These are phyloP conservation scores for Automeris io DNA, from an alignment of 2,888 invertebrate genomes.

Conservation along the genomic window DNA sequence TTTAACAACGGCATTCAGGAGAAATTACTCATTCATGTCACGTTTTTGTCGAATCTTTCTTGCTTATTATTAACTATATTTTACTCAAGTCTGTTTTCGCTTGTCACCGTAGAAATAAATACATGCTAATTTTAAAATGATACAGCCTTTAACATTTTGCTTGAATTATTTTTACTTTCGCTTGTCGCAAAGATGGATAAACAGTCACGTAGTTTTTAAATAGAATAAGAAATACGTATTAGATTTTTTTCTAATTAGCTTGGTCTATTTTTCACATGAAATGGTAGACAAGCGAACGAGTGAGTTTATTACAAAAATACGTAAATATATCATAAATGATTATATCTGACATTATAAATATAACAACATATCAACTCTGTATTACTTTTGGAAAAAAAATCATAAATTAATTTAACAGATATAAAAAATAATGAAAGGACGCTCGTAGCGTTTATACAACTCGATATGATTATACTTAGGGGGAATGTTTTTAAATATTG, in stretches of 20 bases:
- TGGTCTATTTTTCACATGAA: too few species aligned
- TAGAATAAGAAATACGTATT: too few species aligned
- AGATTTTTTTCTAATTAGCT: too few species aligned
- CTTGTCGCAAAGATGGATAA: too few species aligned
- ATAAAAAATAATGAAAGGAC: conserved; percentile 68
- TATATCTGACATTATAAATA: too few species aligned
- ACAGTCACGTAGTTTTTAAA: too few species aligned
- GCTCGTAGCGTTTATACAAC: conserved; percentile 63
- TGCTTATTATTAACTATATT: conserved; percentile 44
- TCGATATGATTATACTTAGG: conserved; percentile 73
- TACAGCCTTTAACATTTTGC: neutral
- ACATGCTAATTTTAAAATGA: neutral
- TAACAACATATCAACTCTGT: too few species aligned
- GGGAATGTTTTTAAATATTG: conserved; percentile 73
- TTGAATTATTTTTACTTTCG: too few species aligned
- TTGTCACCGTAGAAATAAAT: neutral
- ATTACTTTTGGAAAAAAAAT: too few species aligned
- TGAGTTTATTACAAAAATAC: too few species aligned
- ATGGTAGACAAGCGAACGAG: too few species aligned
- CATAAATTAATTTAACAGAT: conserved; percentile 66
- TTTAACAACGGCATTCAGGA: conserved; percentile 61
- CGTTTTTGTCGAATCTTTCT: conserved; percentile 44
- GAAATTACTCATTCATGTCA: conserved; percentile 63
- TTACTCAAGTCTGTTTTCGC: conserved; percentile 20
- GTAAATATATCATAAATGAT: too few species aligned